A percentile compares a stretch with the other conserved stretches of the same genome.
These are phyloP conservation scores for Sarcophaga subvicina DNA, from an alignment of 2,888 invertebrate species.

Conservation along the genomic window DNA sequence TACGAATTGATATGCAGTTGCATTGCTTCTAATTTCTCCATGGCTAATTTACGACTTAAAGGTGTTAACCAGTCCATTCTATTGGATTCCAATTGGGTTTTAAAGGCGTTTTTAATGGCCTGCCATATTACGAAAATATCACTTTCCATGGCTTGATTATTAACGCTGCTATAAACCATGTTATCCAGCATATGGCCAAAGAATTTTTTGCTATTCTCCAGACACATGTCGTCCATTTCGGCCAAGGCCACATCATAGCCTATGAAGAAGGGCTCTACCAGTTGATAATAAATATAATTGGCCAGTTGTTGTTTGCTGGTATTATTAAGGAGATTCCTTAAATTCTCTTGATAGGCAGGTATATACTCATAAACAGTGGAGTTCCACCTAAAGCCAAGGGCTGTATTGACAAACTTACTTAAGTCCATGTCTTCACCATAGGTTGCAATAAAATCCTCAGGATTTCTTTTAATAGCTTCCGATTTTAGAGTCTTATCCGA, in stretches of 20 bases:
- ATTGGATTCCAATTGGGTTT: constrained; percentile 68
- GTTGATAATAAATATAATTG: constrained; percentile 77
- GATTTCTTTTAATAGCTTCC: constrained; percentile 69
- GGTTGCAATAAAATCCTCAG: constrained; percentile 67
- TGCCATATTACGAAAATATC: constrained; percentile 77
- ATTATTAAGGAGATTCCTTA: constrained; percentile 68
- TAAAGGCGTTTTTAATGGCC: constrained; percentile 74
- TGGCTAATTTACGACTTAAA: constrained; percentile 71
- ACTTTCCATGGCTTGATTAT: constrained; percentile 69
- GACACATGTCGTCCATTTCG: constrained; percentile 71
- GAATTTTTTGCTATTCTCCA: constrained; percentile 70
- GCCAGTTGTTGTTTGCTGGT: constrained; percentile 73
- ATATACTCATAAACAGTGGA: constrained; percentile 75
- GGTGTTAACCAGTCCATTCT: constrained; percentile 73
- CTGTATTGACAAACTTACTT: constrained; percentile 73
- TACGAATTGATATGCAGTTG: constrained; percentile 73
- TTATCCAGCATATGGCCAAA: constrained; percentile 77
- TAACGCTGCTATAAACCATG: constrained; percentile 73
- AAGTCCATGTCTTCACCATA: constrained; percentile 73
- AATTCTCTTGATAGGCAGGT: constrained; percentile 73
- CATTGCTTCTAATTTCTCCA: constrained; percentile 74
- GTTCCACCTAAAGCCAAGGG: constrained; percentile 72
- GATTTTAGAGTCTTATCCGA: constrained; percentile 70
- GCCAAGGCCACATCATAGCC: constrained; percentile 63
- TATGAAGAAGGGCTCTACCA: constrained; percentile 74